Evolutionary conservation across 2,888 invertebrate species (phyloP).

Genomic region (Polymixis lichenea): DNA sequence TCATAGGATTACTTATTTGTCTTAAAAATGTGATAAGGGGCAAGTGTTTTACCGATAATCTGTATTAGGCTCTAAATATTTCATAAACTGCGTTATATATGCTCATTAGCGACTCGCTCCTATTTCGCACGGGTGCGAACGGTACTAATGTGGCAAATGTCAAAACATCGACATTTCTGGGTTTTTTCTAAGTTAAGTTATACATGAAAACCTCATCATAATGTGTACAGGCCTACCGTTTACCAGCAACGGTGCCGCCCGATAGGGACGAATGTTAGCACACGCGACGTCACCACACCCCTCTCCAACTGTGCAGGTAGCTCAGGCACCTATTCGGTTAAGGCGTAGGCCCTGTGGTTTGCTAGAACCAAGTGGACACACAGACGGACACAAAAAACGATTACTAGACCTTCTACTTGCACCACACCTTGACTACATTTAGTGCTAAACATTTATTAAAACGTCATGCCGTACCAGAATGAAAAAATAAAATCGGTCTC

Average conservation of each 20-base stretch:
- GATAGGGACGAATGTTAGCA: background rate
- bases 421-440: constrained; percentile 3
- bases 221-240: too few relatives aligned
- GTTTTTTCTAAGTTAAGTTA: background rate
- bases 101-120: background rate
- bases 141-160: background rate
- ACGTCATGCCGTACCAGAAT: background rate
- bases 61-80: background rate
- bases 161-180: constrained; percentile 6
- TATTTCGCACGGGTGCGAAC: background rate
- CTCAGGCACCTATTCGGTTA: background rate
- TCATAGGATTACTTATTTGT: background rate
- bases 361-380: background rate
- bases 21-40: background rate
- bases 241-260: background rate
- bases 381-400: background rate
- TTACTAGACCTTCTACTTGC: background rate
- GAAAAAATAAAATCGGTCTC: background rate
- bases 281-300: too few relatives aligned
- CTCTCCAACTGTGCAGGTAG: background rate
- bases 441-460: constrained; percentile 16
- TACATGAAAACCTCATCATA: constrained; percentile 1
- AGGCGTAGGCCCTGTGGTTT: background rate
- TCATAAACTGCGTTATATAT: background rate
- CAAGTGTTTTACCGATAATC: background rate